Evolutionary conservation across 2,888 invertebrate genomes (phyloP), one percentile per base, ranked within the genome.

Genomic region (Scrobipalpa atriplicella): DNA sequence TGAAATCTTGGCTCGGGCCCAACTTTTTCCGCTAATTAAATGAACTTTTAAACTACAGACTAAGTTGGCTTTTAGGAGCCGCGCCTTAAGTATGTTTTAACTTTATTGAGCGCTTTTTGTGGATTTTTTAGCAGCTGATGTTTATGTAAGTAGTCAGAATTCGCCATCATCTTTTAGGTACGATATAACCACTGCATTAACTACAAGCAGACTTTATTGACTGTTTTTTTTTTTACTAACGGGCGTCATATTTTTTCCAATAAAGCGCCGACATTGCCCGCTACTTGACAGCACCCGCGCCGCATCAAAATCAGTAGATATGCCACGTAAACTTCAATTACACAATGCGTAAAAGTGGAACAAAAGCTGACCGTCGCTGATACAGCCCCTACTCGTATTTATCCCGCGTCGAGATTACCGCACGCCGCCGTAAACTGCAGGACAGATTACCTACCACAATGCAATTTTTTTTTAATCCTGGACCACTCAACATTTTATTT

Each of bases 371-470:
- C n/a, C n/a, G n/a, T n/a, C n/a, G 47, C 47, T 2, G 41, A 36
- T 36, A 60, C 60, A 18, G 38, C 18, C 61, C 39, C 39, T 61
- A n/a, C n/a, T n/a, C n/a, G n/a, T n/a, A 61, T 61, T 61, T 60
- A 65, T 60, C 47, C 16, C 51, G 29, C 60, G 47, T 56, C 36
- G 62, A 62, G 64, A 67, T 67, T 61, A 61, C 61, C 61, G 39
- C 19, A 61, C 18, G 51, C 47, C 63, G 47, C 51, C 63, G 47
- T 51, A 63, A 63, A 63, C 63, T 51, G 16, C 62, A 3, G 66
- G 62, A 62, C 66, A 66, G 66, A 66, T 66, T 66, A 66, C 62
- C n/a, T n/a, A n/a, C n/a, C n/a, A n/a, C n/a, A n/a, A n/a, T n/a
- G n/a, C n/a, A n/a, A n/a, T 29, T 29, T 29, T 29, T 3, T 3